Evolutionary conservation across 2,113 vertebrate species (phyloP).

Genomic region (Ctenomys sociabilis): DNA sequence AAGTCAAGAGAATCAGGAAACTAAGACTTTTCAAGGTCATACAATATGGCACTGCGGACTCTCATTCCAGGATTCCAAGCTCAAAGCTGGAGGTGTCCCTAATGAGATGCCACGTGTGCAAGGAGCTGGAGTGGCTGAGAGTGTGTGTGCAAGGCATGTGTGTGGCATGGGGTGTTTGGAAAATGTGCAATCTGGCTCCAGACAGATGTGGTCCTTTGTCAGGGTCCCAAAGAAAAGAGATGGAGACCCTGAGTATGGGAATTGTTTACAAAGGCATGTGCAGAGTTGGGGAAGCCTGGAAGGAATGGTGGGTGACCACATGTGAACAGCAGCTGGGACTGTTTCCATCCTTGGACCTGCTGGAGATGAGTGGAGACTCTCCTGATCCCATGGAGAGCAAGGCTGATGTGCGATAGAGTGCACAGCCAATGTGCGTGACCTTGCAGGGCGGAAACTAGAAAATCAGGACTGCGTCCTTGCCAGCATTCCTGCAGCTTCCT

Average conservation of each 20-base stretch:
- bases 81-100: neutral
- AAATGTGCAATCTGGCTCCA: neutral
- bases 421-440: neutral
- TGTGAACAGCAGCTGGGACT: neutral
- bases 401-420: neutral
- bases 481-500: neutral
- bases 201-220: neutral
- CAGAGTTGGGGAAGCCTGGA: rapidly evolving
- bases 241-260: neutral
- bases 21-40: neutral
- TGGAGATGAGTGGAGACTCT: neutral
- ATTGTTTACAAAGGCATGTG: neutral
- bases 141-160: neutral
- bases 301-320: rapidly evolving
- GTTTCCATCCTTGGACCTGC: neutral
- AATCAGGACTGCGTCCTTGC: neutral
- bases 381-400: neutral
- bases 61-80: neutral
- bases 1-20: neutral
- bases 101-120: neutral
- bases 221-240: neutral
- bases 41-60: neutral
- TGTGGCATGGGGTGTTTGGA: neutral
- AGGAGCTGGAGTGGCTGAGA: neutral
- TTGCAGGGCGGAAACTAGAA: neutral